Conservation (phyloP, 2,113 vertebrate species). For the Anguilla rostrata region DNA sequence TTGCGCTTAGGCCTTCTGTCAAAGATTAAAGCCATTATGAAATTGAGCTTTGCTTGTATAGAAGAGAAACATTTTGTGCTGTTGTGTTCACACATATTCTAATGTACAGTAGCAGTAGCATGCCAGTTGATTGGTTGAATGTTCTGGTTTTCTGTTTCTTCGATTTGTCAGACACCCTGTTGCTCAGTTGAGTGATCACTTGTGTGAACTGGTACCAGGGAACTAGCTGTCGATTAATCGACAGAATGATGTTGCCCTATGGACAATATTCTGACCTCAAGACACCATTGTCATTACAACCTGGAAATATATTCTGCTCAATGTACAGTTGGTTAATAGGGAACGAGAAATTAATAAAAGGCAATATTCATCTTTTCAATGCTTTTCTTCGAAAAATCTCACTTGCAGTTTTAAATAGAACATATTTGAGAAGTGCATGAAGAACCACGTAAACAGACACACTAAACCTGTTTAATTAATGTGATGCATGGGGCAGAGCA, state of each 20-base stretch:
- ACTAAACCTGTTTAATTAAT: background rate
- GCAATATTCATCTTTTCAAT: background rate
- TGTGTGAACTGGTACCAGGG: background rate
- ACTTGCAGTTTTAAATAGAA: background rate
- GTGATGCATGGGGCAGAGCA: background rate
- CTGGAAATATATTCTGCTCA: background rate
- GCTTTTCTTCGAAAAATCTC: background rate
- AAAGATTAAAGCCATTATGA: background rate
- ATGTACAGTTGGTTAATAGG: background rate
- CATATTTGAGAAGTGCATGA: background rate
- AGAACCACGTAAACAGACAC: background rate
- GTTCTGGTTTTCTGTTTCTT: background rate
- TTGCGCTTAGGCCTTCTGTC: background rate
- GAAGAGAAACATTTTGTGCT: background rate
- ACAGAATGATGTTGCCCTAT: background rate
- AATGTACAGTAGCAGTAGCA: background rate
- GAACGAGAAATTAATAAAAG: background rate
- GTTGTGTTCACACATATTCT: background rate
- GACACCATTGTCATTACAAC: background rate
- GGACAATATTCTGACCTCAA: background rate
- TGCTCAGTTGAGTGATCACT: background rate
- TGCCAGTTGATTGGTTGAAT: background rate
- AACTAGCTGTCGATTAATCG: background rate
- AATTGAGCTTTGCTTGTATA: background rate
- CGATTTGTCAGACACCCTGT: background rate